phyloP scores from a whole-genome alignment of 2,797 vertebrate genomes.

The Rhincodon typus region DNA sequence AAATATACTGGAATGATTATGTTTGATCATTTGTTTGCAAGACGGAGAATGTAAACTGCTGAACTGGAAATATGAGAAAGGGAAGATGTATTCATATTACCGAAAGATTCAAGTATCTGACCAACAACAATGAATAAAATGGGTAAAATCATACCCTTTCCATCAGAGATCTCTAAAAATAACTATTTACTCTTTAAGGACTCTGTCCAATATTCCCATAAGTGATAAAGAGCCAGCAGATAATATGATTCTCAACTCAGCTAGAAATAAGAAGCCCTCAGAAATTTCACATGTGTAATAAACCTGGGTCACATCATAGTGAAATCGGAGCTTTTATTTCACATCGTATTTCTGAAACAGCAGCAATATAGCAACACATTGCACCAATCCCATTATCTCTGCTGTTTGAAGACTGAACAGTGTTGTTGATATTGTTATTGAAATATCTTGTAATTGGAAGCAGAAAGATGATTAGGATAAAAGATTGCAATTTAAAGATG shows the following conservation, averaged over 20 bases:
- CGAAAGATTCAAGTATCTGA: too few species aligned
- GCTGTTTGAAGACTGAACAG: background rate
- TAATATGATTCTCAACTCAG: background rate
- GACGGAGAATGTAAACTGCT: background rate
- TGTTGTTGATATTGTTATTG: background rate
- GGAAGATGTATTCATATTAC: background rate
- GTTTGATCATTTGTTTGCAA: background rate
- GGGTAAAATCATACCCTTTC: background rate
- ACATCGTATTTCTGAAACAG: too few species aligned
- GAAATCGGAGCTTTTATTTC: background rate
- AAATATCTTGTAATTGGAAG: background rate
- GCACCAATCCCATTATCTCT: too few species aligned
- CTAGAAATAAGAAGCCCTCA: background rate
- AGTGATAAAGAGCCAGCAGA: background rate
- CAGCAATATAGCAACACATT: background rate
- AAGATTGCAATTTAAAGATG: background rate
- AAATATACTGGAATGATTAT: background rate
- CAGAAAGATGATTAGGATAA: background rate
- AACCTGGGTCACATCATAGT: background rate
- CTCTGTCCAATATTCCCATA: background rate
- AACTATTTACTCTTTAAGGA: background rate
- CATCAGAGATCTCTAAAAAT: conserved; percentile 20
- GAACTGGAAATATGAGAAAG: background rate
- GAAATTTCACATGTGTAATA: background rate
- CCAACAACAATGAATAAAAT: background rate